These are phyloP conservation scores for Harmothoe impar DNA, from an alignment of 2,888 invertebrate genomes.

Conservation along the genomic window DNA sequence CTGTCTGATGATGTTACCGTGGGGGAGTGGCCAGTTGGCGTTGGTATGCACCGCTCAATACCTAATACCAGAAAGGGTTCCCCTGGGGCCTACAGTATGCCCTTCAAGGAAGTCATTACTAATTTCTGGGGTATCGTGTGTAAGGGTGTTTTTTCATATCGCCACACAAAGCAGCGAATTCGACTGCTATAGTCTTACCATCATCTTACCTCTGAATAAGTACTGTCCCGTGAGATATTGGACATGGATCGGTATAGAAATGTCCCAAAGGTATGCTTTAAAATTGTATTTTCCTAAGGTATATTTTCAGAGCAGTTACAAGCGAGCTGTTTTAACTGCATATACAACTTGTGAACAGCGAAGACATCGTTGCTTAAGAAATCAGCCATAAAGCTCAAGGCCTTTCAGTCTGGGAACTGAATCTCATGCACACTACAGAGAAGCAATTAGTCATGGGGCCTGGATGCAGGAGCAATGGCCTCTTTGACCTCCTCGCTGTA, in stretches of 20 bases:
- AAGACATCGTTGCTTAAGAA: too few species aligned
- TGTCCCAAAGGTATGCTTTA: background rate
- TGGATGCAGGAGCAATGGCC: background rate
- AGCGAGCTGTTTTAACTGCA: too few species aligned
- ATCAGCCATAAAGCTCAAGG: too few species aligned
- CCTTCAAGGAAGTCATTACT: background rate
- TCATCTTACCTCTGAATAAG: background rate
- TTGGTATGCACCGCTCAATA: background rate
- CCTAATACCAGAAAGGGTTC: background rate
- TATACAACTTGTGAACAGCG: too few species aligned
- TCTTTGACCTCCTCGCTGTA: background rate
- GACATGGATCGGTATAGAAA: background rate
- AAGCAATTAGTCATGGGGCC: slow-evolving; percentile 17
- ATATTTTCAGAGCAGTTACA: too few species aligned
- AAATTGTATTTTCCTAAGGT: too few species aligned
- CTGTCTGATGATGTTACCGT: background rate
- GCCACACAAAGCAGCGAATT: background rate
- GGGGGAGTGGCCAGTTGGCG: background rate
- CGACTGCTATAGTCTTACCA: background rate
- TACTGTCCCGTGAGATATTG: background rate
- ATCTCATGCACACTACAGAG: background rate
- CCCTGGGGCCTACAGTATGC: background rate
- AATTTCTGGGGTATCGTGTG: background rate
- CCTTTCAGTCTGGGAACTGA: too few species aligned
- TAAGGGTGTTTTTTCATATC: background rate